phyloP scores from a whole-genome alignment of 2,113 vertebrate species.

The Alligator sinensis region DNA sequence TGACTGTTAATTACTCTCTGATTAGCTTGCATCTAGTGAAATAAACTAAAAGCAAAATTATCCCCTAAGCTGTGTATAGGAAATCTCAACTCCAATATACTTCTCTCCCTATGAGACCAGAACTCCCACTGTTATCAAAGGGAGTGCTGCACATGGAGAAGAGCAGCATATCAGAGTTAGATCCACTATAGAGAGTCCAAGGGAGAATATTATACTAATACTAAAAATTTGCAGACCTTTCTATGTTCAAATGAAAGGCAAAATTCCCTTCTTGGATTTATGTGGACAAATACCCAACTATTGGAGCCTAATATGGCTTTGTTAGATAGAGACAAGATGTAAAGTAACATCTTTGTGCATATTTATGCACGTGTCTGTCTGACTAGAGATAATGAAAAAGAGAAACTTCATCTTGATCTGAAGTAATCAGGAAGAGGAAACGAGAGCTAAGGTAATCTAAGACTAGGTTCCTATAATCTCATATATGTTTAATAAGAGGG shows the following conservation, averaged over 20 bases:
- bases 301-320: not conserved
- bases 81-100: slow-evolving; percentile 60
- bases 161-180: slow-evolving; percentile 55
- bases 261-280: not conserved
- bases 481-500: slow-evolving; percentile 37
- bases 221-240: slow-evolving; percentile 25
- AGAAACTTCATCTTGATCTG: not conserved
- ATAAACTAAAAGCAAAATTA: slow-evolving; percentile 49
- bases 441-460: slow-evolving; percentile 16
- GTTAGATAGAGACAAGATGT: not conserved
- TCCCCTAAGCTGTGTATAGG: slow-evolving; percentile 47
- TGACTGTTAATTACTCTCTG: slow-evolving; percentile 67
- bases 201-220: slow-evolving; percentile 23
- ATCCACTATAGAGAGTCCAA: slow-evolving; percentile 29
- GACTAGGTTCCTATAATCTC: slow-evolving; percentile 33
- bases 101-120: slow-evolving; percentile 60
- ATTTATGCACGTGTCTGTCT: not conserved
- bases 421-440: slow-evolving; percentile 36
- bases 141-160: slow-evolving; percentile 32
- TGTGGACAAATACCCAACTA: not conserved
- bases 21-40: slow-evolving; percentile 57
- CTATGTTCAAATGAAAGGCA: slow-evolving; percentile 4
- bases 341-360: not conserved
- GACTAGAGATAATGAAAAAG: not conserved
- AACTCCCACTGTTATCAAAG: slow-evolving; percentile 73